phyloP scores from a whole-genome alignment of 2,113 vertebrate genomes.

The Puntigrus tetrazona region DNA sequence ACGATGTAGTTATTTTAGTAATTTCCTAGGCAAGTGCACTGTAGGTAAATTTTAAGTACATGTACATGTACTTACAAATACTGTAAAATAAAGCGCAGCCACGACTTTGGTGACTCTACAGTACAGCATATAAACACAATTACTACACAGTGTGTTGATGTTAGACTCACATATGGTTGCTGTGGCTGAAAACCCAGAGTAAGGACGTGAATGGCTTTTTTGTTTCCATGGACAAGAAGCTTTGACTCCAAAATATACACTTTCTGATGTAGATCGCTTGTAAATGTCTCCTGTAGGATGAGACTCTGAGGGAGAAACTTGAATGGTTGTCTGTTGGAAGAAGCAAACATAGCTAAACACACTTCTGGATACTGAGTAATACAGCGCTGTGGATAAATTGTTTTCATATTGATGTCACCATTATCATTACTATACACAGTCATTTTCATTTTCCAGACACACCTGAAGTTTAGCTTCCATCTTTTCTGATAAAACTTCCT shows the following conservation, averaged over 20 bases:
- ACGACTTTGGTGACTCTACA: background rate
- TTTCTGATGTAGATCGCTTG: conserved; percentile 71
- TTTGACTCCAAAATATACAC: conserved; percentile 82
- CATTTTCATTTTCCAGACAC: background rate
- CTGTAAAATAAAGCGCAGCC: no score
- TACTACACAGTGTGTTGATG: background rate
- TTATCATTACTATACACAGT: background rate
- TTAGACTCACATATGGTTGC: conserved; percentile 78
- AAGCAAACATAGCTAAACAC: background rate
- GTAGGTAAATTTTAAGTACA: no score
- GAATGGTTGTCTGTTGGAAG: conserved; percentile 80
- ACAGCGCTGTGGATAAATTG: background rate
- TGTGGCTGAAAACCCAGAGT: conserved; percentile 77
- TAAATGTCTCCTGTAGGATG: conserved; percentile 82
- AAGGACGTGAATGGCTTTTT: conserved; percentile 79
- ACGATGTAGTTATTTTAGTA: no score
- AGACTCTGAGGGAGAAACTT: conserved; percentile 75
- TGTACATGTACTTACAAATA: no score
- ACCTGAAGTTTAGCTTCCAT: conserved; percentile 79
- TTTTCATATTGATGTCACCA: no score
- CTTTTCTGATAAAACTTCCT: conserved; percentile 53
- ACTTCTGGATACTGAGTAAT: background rate
- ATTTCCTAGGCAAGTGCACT: no score
- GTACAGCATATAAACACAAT: background rate
- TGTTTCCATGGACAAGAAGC: conserved; percentile 68